phyloP scores from a whole-genome alignment of 2,797 vertebrate species.

The Chaunax sp. region DNA sequence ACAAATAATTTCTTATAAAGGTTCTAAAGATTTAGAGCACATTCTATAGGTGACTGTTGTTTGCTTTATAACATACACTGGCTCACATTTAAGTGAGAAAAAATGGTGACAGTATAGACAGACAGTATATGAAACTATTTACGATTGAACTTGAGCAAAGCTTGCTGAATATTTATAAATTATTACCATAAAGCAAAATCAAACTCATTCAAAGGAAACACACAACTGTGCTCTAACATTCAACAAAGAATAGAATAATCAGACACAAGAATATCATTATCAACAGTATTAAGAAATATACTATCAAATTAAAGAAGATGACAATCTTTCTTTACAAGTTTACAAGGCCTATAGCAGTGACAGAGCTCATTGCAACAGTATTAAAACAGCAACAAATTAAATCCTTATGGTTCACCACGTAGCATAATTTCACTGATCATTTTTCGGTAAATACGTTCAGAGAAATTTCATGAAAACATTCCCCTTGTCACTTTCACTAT shows the following conservation, averaged over 20 bases:
- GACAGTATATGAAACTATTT: constrained; percentile 38
- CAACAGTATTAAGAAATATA: constrained; percentile 52
- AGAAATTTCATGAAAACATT: constrained; percentile 31
- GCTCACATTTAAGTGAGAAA: constrained; percentile 27
- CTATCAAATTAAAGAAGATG: constrained; percentile 43
- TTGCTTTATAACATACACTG: constrained; percentile 38
- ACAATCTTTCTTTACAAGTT: constrained; percentile 61
- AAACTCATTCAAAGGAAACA: constrained; percentile 51
- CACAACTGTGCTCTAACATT: constrained; percentile 31
- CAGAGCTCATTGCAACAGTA: constrained; percentile 40
- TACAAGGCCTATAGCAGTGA: constrained; percentile 54
- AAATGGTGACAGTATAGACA: constrained; percentile 9
- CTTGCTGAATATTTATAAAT: constrained; percentile 44
- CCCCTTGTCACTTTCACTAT: constrained; percentile 28
- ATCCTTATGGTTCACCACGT: constrained; percentile 20
- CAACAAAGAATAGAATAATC: constrained; percentile 35
- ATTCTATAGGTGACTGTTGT: constrained; percentile 41
- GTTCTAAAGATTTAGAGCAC: constrained; percentile 27
- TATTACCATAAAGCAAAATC: constrained; percentile 47
- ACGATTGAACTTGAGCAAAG: constrained; percentile 24
- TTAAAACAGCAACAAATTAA: constrained; percentile 41
- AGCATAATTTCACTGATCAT: constrained; percentile 27
- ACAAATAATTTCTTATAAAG: constrained; percentile 44
- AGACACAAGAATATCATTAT: constrained; percentile 31
- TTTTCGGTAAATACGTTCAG: constrained; percentile 63